Evolutionary conservation across 1,140 invertebrate genomes (phyloP).

Genomic region (Orchestia grillus): DNA sequence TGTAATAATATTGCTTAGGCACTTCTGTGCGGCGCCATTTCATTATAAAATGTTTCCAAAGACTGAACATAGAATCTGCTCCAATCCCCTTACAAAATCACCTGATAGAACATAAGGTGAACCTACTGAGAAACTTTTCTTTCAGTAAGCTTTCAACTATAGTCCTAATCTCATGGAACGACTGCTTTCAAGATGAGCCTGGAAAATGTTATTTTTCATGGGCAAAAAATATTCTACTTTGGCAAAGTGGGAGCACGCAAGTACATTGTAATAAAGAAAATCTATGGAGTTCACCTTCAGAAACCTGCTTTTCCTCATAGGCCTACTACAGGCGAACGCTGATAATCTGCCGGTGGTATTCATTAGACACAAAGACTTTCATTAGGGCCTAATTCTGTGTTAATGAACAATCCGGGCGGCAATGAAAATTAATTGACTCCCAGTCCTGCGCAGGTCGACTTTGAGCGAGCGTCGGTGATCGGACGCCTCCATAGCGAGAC

Average conservation of each 20-base stretch:
- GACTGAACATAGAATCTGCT: too few species aligned
- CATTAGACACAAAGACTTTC: slow-evolving; percentile 38
- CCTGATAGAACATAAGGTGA: too few species aligned
- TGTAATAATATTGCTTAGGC: too few species aligned
- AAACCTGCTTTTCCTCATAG: background rate
- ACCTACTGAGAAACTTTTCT: too few species aligned
- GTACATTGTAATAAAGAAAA: background rate
- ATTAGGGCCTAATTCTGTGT: slow-evolving; percentile 42
- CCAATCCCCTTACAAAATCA: too few species aligned
- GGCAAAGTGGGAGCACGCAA: background rate
- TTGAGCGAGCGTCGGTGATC: background rate
- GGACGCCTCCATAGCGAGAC: background rate
- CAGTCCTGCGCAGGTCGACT: background rate
- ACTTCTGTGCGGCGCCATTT: too few species aligned
- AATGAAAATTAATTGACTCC: slow-evolving; percentile 48
- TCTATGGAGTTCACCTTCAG: background rate
- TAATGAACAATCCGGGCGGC: slow-evolving; percentile 44
- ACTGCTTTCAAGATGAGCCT: too few species aligned
- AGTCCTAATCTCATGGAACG: too few species aligned
- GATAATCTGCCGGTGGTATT: background rate
- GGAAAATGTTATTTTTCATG: too few species aligned
- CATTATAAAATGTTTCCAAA: too few species aligned
- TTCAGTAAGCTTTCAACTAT: too few species aligned
- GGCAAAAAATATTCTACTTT: background rate
- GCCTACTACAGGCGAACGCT: background rate